Percentiles rank a stretch among this genome's conserved stretches.
Conservation (phyloP, 2,888 invertebrate genomes). For the Macrophya alboannulata region DNA sequence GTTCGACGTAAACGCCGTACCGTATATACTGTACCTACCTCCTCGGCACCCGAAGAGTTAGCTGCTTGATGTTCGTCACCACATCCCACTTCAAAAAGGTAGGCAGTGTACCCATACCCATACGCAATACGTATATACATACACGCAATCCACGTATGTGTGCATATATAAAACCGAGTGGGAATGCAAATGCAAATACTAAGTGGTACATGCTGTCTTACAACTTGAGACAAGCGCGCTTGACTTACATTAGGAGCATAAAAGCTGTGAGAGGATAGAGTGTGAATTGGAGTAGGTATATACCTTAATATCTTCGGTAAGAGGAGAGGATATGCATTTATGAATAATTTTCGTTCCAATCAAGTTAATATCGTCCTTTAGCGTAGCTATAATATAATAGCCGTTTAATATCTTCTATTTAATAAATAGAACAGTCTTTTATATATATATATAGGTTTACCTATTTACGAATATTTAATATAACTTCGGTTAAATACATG, state of each 20-base stretch:
- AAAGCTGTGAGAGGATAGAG: conserved; percentile 7
- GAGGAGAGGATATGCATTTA: conserved; percentile 33
- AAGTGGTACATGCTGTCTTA: conserved; percentile 54
- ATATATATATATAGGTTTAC: not conserved
- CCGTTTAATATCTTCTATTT: not conserved
- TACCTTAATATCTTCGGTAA: not conserved
- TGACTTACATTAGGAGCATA: conserved; percentile 47
- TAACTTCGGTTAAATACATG: not conserved
- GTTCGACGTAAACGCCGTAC: conserved; percentile 31
- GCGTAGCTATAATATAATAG: not conserved
- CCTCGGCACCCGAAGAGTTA: not conserved
- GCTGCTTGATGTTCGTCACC: conserved; percentile 12
- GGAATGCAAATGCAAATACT: conserved; percentile 55
- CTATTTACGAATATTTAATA: not conserved
- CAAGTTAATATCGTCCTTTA: not conserved
- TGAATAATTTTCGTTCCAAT: conserved; percentile 49
- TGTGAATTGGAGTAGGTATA: conserved; percentile 45
- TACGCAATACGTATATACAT: not conserved
- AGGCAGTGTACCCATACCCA: not conserved
- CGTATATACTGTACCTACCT: not conserved
- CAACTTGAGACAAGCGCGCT: conserved; percentile 53
- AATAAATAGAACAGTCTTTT: too few species aligned
- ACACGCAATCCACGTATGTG: not conserved
- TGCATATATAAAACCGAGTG: not conserved
- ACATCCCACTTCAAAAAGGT: conserved; percentile 35